These are phyloP conservation scores for Neotoma lepida DNA, from an alignment of 2,113 vertebrate species.

Conservation along the genomic window DNA sequence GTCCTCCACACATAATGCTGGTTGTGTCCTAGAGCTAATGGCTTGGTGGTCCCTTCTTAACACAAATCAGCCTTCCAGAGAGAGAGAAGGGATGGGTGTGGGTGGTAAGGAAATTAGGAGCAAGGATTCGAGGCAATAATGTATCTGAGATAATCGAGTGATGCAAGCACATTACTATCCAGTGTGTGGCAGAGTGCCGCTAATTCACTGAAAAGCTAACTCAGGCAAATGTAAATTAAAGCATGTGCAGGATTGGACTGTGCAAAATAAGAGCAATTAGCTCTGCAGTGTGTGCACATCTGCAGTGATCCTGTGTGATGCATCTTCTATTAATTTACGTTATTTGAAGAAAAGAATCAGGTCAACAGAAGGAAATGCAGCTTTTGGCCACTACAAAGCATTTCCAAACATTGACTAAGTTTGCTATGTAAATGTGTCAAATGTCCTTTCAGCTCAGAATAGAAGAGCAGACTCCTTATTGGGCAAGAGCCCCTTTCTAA, in stretches of 20 bases:
- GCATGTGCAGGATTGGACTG: conserved; percentile 72
- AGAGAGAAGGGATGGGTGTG: conserved; percentile 73
- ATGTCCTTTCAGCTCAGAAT: conserved; percentile 57
- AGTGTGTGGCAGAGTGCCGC: conserved; percentile 74
- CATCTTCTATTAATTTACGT: conserved; percentile 83
- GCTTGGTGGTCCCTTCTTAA: conserved; percentile 70
- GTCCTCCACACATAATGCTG: conserved; percentile 68
- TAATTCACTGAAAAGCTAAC: conserved; percentile 78
- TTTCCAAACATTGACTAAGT: conserved; percentile 76
- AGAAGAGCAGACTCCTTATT: conserved; percentile 59
- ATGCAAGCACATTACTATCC: conserved; percentile 79
- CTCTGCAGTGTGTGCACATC: conserved; percentile 76
- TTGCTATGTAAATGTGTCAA: conserved; percentile 77
- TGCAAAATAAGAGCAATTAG: conserved; percentile 79
- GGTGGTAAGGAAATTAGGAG: conserved; percentile 74
- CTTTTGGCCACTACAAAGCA: conserved; percentile 78
- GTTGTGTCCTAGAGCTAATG: conserved; percentile 70
- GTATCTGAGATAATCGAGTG: conserved; percentile 79
- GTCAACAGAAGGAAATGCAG: conserved; percentile 78
- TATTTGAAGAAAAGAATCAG: conserved; percentile 74
- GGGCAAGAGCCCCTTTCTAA: conserved; percentile 58
- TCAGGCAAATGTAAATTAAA: conserved; percentile 79
- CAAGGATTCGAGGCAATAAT: conserved; percentile 74
- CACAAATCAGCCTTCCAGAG: conserved; percentile 64
- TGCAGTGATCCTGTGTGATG: conserved; percentile 74